Percentiles rank a stretch among this genome's conserved stretches.
Evolutionary conservation across 2,888 invertebrate genomes (phyloP).

Genomic region (Hyposoter didymator): DNA sequence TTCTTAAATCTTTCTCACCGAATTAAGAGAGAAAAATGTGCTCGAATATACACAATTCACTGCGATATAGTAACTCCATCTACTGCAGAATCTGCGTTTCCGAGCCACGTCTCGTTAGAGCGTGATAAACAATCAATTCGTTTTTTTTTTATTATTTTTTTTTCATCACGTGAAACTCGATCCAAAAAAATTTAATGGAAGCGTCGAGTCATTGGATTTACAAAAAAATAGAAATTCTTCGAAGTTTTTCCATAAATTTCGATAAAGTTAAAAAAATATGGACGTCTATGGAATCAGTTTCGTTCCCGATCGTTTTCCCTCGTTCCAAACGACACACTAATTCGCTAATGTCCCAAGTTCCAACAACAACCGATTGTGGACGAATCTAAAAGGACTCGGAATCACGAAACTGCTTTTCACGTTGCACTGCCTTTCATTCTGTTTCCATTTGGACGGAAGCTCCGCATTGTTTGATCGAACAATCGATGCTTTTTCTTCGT

Average conservation of each 20-base stretch:
- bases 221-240: no score
- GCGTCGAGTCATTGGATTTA: no score
- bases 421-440: not conserved
- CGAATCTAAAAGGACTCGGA: not conserved
- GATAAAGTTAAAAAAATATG: not conserved
- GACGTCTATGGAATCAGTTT: not conserved
- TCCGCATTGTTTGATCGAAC: not conserved
- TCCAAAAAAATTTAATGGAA: no score
- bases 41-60: not conserved
- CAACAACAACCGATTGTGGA: not conserved
- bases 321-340: not conserved
- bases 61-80: constrained; percentile 10
- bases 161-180: no score
- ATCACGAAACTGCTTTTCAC: not conserved
- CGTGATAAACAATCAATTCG: not conserved
- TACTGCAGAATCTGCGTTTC: not conserved
- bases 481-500: constrained; percentile 3
- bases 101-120: not conserved
- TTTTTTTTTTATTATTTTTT: no score
- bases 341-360: not conserved
- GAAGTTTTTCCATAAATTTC: no score
- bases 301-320: not conserved
- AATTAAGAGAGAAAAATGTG: constrained; percentile 16
- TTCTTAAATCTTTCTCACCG: constrained; percentile 59
- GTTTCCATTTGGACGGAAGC: not conserved